Conservation (phyloP, 2,113 vertebrate species). For the Falcunculus frontatus region DNA sequence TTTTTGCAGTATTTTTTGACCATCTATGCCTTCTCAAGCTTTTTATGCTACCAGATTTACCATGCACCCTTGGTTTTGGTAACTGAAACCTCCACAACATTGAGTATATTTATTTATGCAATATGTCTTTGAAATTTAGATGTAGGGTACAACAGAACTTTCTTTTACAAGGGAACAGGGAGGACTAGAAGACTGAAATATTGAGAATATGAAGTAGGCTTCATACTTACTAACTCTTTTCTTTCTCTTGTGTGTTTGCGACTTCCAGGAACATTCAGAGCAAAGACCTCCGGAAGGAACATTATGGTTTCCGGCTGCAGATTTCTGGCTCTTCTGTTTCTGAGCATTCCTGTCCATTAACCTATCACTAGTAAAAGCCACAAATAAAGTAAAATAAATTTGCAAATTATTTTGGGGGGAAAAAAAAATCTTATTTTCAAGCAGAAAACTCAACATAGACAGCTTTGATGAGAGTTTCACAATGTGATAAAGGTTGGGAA, state of each 20-base stretch:
- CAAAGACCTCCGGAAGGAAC: neutral
- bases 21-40: neutral
- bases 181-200: neutral
- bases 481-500: neutral
- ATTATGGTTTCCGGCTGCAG: neutral
- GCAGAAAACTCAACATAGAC: neutral
- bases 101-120: neutral
- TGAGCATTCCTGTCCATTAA: neutral
- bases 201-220: neutral
- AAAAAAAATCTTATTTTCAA: neutral
- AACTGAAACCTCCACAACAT: rapidly evolving
- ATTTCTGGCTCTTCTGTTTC: neutral
- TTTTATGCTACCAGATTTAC: neutral
- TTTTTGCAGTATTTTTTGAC: neutral
- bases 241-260: neutral
- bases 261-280: neutral
- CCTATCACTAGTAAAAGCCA: neutral
- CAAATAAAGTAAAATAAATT: neutral
- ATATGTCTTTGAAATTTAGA: neutral
- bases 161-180: neutral
- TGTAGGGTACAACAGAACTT: neutral
- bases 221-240: neutral
- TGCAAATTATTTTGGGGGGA: neutral
- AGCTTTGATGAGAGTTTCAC: neutral
- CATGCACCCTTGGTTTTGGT: neutral